Conservation (phyloP, 2,113 vertebrate species). For the Brachirus orientalis region DNA sequence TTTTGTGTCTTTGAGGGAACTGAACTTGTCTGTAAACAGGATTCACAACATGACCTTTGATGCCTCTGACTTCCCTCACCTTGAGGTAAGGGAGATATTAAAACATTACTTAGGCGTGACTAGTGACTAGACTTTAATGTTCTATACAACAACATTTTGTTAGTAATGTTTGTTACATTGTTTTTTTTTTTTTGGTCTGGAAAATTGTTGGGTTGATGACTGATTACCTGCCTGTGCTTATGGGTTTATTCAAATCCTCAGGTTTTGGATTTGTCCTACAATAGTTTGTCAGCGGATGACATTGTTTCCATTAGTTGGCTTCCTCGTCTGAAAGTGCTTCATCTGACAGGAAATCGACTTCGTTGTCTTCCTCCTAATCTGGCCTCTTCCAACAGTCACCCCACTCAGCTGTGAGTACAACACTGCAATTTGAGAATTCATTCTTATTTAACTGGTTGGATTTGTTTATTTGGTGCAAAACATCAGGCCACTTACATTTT, state of each 20-base stretch:
- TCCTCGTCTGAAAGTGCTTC: slow-evolving; percentile 83
- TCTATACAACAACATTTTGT: too few species aligned
- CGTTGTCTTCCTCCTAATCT: slow-evolving; percentile 79
- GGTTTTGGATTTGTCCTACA: slow-evolving; percentile 90
- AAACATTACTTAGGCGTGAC: too few species aligned
- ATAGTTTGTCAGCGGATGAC: slow-evolving; percentile 79
- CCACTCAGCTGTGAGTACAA: slow-evolving; percentile 66
- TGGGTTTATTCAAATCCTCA: slow-evolving; percentile 49
- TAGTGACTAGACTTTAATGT: too few species aligned
- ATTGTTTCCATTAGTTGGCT: slow-evolving; percentile 79
- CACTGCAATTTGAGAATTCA: background rate
- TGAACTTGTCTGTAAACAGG: slow-evolving; percentile 86
- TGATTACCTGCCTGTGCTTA: too few species aligned
- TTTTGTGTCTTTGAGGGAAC: slow-evolving; percentile 83
- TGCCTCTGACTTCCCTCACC: slow-evolving; percentile 81
- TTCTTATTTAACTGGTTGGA: too few species aligned
- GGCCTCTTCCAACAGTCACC: slow-evolving; percentile 42
- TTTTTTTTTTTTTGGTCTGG: too few species aligned
- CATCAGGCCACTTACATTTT: too few species aligned
- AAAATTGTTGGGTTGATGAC: too few species aligned
- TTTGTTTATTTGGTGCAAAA: too few species aligned
- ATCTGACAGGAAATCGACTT: slow-evolving; percentile 86
- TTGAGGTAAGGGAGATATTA: slow-evolving; percentile 81
- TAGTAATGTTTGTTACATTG: too few species aligned
- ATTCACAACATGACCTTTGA: slow-evolving; percentile 78